Percentiles rank a stretch among this genome's conserved stretches.
Conservation (phyloP, 2,113 vertebrate genomes). For the Abramis brama region DNA sequence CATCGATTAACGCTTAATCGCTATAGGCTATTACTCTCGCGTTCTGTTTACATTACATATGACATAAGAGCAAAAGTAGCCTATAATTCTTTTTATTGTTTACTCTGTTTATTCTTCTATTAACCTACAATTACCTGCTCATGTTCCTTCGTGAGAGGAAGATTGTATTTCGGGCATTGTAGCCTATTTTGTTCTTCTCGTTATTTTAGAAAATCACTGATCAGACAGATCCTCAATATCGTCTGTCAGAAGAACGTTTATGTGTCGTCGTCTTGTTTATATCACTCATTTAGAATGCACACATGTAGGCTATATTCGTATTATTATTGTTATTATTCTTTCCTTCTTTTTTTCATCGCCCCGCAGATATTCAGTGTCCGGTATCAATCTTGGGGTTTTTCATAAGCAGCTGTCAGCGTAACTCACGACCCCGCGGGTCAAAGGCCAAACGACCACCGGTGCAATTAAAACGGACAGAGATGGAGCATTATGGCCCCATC, state of each 20-base stretch:
- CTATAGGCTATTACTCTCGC: background rate
- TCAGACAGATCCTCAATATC: background rate
- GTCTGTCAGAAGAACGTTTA: background rate
- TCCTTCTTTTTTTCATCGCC: background rate
- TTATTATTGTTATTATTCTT: slow-evolving; percentile 6
- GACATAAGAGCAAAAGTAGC: background rate
- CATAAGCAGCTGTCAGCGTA: slow-evolving; percentile 64
- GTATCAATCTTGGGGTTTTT: slow-evolving; percentile 27
- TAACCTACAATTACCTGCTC: background rate
- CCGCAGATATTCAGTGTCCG: background rate
- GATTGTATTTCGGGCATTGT: background rate
- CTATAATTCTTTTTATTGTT: background rate
- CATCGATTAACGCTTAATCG: background rate
- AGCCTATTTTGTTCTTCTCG: background rate
- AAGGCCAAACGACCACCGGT: slow-evolving; percentile 74
- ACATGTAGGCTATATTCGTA: background rate
- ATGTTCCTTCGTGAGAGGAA: background rate
- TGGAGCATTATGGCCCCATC: slow-evolving; percentile 63
- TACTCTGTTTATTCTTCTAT: background rate
- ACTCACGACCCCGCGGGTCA: slow-evolving; percentile 74
- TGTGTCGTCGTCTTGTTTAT: background rate
- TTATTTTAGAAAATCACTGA: background rate
- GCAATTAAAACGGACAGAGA: slow-evolving; percentile 74
- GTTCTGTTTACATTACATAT: background rate
- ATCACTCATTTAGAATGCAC: background rate